These are phyloP conservation scores for Bombus polaris DNA, from an alignment of 1,140 invertebrate species.

Conservation along the genomic window DNA sequence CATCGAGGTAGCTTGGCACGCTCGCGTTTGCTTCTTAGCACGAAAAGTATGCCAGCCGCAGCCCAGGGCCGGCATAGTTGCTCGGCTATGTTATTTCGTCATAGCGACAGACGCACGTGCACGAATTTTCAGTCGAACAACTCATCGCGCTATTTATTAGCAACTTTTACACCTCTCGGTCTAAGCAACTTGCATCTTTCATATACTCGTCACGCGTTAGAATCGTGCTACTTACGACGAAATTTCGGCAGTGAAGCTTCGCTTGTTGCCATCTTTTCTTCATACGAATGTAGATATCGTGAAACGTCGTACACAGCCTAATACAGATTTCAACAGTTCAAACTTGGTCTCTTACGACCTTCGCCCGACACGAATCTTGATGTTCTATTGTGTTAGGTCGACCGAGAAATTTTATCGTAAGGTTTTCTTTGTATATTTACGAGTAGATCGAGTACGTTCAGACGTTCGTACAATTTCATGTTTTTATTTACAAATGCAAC, in stretches of 20 bases:
- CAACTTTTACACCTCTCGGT: neutral
- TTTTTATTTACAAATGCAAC: neutral
- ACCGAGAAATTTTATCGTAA: neutral
- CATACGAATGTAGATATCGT: neutral
- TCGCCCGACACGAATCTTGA: neutral
- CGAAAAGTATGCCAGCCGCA: slow-evolving; percentile 7
- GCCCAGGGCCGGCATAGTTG: neutral
- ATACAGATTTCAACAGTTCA: neutral
- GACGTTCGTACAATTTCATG: neutral
- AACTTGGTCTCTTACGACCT: neutral
- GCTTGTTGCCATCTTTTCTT: neutral
- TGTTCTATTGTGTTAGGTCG: neutral
- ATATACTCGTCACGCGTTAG: neutral
- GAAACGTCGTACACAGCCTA: neutral
- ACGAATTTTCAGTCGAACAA: neutral
- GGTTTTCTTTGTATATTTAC: neutral
- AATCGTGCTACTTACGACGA: neutral
- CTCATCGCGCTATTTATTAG: neutral
- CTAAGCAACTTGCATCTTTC: neutral
- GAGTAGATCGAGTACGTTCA: neutral
- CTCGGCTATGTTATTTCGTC: neutral
- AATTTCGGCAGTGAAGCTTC: neutral
- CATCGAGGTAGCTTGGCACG: neutral
- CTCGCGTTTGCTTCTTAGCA: neutral
- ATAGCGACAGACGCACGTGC: neutral